Conservation (phyloP, 2,113 vertebrate genomes). For the Calyptommatus sinebrachiatus region DNA sequence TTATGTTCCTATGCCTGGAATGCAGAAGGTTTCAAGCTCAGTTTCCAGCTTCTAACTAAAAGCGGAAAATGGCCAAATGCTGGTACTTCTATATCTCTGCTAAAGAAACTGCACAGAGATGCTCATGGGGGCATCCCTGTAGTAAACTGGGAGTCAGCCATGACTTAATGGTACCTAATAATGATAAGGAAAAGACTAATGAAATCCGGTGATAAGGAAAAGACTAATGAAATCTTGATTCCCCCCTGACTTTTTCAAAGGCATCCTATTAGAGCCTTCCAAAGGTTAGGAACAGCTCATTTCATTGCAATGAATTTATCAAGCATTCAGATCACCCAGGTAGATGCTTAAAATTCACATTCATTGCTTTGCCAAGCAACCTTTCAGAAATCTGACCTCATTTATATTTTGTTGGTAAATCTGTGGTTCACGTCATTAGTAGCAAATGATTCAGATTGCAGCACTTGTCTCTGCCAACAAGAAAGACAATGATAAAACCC, state of each 20-base stretch:
- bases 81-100: too few species aligned
- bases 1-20: too few species aligned
- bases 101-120: too few species aligned
- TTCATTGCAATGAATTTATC: conserved; percentile 34
- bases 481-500: conserved; percentile 8
- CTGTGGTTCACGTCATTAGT: background rate
- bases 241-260: conserved; percentile 12
- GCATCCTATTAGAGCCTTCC: conserved; percentile 1
- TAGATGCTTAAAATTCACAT: conserved; percentile 18
- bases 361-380: conserved; percentile 21
- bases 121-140: too few species aligned
- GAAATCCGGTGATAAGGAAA: conserved; percentile 18
- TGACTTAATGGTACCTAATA: too few species aligned
- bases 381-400: conserved; percentile 25
- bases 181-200: background rate
- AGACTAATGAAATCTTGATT: conserved; percentile 24
- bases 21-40: too few species aligned
- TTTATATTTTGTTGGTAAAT: conserved; percentile 27
- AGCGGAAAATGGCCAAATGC: too few species aligned
- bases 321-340: conserved; percentile 10
- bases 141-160: too few species aligned
- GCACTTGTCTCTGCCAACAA: background rate
- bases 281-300: conserved; percentile 35
- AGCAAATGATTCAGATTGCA: conserved; percentile 22
- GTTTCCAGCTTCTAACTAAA: too few species aligned